A percentile compares a stretch with the other conserved stretches of the same genome.
These are phyloP conservation scores for Meriones psammophilus DNA, from an alignment of 2,797 vertebrate species.

Conservation along the genomic window DNA sequence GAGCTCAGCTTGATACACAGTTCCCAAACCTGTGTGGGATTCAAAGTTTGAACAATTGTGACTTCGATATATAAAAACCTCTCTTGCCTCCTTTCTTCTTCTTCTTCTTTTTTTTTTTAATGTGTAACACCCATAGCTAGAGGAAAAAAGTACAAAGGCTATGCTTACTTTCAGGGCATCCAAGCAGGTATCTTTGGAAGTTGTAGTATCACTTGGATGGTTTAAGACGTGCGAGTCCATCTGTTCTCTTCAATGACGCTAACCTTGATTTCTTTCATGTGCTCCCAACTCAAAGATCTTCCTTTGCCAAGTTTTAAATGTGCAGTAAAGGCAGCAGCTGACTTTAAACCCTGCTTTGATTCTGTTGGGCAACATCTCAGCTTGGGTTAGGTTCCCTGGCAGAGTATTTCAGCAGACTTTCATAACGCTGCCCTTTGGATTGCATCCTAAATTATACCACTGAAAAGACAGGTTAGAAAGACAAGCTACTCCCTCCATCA, in stretches of 20 bases:
- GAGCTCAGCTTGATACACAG: constrained; percentile 81
- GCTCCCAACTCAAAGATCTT: constrained; percentile 79
- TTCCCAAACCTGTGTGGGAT: constrained; percentile 78
- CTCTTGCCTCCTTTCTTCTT: constrained; percentile 63
- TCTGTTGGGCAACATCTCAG: constrained; percentile 80
- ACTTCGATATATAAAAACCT: constrained; percentile 73
- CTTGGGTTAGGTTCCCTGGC: constrained; percentile 79
- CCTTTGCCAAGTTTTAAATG: constrained; percentile 80
- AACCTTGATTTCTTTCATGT: constrained; percentile 82
- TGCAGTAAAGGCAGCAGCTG: constrained; percentile 80
- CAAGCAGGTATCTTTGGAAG: constrained; percentile 80
- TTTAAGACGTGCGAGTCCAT: constrained; percentile 73
- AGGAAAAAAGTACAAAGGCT: constrained; percentile 70
- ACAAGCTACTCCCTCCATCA: constrained; percentile 13
- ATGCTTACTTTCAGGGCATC: constrained; percentile 74
- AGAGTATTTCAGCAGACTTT: constrained; percentile 74
- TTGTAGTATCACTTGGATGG: constrained; percentile 54
- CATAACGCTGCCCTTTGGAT: constrained; percentile 72
- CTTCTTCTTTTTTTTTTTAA: constrained; percentile 64
- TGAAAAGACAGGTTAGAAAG: constrained; percentile 54
- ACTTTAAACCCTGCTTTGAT: constrained; percentile 84
- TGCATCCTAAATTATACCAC: constrained; percentile 67
- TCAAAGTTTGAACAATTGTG: constrained; percentile 72
- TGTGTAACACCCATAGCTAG: constrained; percentile 67
- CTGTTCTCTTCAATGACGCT: constrained; percentile 76